Percentiles rank a stretch among this genome's conserved stretches.
These are phyloP conservation scores for Euplagia quadripunctaria DNA, from an alignment of 2,888 invertebrate genomes.

Conservation along the genomic window DNA sequence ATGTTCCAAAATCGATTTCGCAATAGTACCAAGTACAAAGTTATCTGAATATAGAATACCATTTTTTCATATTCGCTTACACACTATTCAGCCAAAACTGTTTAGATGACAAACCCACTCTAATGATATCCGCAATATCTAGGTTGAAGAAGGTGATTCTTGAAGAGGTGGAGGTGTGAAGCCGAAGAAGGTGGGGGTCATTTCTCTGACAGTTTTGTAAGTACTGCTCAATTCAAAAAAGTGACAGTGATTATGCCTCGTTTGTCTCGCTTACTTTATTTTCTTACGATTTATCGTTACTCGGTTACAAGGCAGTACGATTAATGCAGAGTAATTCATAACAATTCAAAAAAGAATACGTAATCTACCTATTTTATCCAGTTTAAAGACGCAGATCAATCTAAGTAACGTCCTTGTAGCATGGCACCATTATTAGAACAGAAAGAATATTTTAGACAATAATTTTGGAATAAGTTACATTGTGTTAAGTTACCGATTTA, in stretches of 20 bases:
- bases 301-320: not conserved
- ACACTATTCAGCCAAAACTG: no score
- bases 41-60: no score
- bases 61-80: no score
- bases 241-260: not conserved
- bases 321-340: constrained; percentile 3
- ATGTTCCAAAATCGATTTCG: no score
- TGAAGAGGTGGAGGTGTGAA: no score
- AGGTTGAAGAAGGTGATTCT: no score
- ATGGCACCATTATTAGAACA: not conserved
- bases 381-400: not conserved
- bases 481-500: not conserved
- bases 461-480: not conserved
- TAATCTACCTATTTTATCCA: not conserved
- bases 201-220: no score
- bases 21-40: no score
- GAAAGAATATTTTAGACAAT: not conserved
- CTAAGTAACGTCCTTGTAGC: not conserved
- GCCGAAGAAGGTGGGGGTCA: no score
- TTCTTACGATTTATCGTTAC: not conserved
- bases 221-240: not conserved
- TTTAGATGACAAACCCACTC: no score
- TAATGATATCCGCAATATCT: no score
- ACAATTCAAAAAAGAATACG: not conserved
- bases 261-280: not conserved